Evolutionary conservation across 1,140 invertebrate genomes (phyloP), one percentile per base, ranked within the genome.

Genomic region (Papilio aristodemus): DNA sequence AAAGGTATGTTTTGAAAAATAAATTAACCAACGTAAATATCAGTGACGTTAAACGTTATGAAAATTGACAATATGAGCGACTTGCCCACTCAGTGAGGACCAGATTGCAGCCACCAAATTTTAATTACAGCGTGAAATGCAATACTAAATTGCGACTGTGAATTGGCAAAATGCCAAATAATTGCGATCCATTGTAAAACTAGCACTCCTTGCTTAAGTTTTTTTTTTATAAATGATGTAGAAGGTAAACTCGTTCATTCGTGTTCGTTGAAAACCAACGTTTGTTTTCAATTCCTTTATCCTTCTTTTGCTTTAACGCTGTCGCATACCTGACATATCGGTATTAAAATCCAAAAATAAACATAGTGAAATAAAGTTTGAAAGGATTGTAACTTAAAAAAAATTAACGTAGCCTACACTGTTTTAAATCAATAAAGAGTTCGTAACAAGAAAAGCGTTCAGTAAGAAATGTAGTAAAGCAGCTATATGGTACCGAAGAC

Each of bases 61-160:
- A 25, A 54, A 54, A 54, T 54, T 54, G 46, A 54, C 46, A 54
- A 54, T 25, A 22, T 54, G 10, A 54, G 19, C 19, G 43, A 22
- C 43, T 19, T 50, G 17, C 6, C 43, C 22, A 10, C 19, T 25
- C 14, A 39, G 32, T 38, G 27, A 22, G 9, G 36, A 38, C 14
- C 32, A 32, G 59, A 38, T 22, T 62, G 36, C 36, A 32, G 59
- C 59, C 14, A 39, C 14, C 14, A 10, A 14, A 38, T 62, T 62
- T 62, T 39, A 62, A 62, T 38, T 39, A 62, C 59, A 62, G 59
- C 59, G 38, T 38, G 36, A 62, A 39, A 62, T 38, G 59, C 36
- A 17, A 19, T 62, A 62, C 59, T 13, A 17, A 62, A 62, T 19
- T 39, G 59, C 36, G 14, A 17, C n/a, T 19, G 7, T 2, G 5